Evolutionary conservation across 1,140 invertebrate genomes (phyloP).

Genomic region (Notospermus geniculatus): DNA sequence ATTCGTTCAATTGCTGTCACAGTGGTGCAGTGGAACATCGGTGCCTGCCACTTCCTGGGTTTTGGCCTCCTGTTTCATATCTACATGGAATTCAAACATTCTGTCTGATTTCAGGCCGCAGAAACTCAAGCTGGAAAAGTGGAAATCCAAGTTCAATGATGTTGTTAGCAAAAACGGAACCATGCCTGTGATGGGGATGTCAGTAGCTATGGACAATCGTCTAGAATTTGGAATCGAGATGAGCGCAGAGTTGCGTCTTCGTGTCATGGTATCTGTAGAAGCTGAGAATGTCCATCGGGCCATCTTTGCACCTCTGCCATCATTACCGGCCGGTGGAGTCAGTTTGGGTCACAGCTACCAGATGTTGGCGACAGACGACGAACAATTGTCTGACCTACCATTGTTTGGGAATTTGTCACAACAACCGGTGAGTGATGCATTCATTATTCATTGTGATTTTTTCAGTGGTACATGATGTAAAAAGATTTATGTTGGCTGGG

Average conservation of each 20-base stretch:
- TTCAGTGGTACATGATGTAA: too few relatives aligned
- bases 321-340: conserved; percentile 22
- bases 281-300: conserved; percentile 61
- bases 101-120: too few relatives aligned
- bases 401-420: neutral
- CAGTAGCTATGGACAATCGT: conserved; percentile 72
- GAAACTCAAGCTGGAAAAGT: conserved; percentile 18
- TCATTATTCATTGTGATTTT: too few relatives aligned
- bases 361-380: conserved; percentile 36
- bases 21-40: too few relatives aligned
- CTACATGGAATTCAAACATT: too few relatives aligned
- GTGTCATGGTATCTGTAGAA: conserved; percentile 58
- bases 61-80: too few relatives aligned
- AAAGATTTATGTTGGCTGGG: too few relatives aligned
- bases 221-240: conserved; percentile 73
- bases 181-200: conserved; percentile 54
- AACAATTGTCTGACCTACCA: conserved; percentile 31
- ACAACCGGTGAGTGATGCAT: too few relatives aligned
- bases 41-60: too few relatives aligned
- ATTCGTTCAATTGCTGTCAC: too few relatives aligned
- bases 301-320: conserved; percentile 37
- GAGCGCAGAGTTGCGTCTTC: conserved; percentile 69
- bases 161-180: conserved; percentile 16
- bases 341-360: conserved; percentile 15
- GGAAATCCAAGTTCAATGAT: conserved; percentile 31